Conservation (phyloP, 2,797 vertebrate species). For the Trachops cirrhosus region DNA sequence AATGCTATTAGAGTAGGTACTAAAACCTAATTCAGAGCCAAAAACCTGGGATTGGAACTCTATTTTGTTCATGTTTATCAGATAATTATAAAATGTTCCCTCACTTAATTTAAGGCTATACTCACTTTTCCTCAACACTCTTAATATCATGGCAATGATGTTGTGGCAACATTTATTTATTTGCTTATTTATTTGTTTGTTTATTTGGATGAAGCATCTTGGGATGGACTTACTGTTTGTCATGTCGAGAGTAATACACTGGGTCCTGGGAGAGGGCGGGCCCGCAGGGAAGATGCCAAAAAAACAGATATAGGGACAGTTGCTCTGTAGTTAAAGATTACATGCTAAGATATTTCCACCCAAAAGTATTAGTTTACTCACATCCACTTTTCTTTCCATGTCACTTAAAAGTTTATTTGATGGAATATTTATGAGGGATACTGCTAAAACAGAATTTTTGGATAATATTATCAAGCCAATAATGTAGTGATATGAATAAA, state of each 20-base stretch:
- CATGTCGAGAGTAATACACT: background rate
- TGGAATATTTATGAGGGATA: background rate
- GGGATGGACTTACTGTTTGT: background rate
- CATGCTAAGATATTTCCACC: background rate
- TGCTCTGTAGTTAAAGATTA: background rate
- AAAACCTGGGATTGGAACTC: background rate
- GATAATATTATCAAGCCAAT: background rate
- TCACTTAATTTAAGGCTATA: background rate
- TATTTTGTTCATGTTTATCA: background rate
- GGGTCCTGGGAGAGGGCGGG: background rate
- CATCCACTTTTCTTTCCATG: background rate
- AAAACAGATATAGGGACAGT: background rate
- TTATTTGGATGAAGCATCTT: background rate
- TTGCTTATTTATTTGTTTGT: background rate
- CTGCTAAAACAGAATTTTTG: background rate
- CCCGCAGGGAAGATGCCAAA: background rate
- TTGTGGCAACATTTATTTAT: background rate
- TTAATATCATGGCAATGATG: background rate
- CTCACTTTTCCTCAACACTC: background rate
- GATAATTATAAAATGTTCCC: background rate
- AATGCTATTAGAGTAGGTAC: constrained; percentile 19
- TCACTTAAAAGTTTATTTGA: background rate
- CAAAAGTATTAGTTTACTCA: background rate
- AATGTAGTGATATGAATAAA: background rate
- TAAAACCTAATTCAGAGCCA: background rate